A percentile compares a stretch with the other conserved stretches of the same genome.
phyloP scores from a whole-genome alignment of 2,113 vertebrate species.

The Oostethus manadensis region DNA sequence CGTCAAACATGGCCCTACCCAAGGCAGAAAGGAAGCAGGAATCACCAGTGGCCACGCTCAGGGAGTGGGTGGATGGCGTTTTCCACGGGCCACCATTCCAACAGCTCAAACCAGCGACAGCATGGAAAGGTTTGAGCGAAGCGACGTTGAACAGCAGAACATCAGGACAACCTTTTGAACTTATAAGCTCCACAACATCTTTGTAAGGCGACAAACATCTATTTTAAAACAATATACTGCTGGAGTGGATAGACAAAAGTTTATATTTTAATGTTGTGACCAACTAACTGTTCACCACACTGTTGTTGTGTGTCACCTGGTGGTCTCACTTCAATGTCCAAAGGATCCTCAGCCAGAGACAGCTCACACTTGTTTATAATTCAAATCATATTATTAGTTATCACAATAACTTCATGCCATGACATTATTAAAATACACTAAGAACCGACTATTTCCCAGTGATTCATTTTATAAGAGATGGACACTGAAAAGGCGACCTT shows the following conservation, averaged over 20 bases:
- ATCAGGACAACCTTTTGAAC: conserved; percentile 76
- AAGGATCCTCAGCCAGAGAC: neutral
- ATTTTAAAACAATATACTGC: conserved; percentile 16
- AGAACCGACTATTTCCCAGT: neutral
- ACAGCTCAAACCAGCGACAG: conserved; percentile 75
- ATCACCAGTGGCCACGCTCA: conserved; percentile 88
- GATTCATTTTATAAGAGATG: neutral
- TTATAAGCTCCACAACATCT: conserved; percentile 65
- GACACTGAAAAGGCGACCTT: neutral
- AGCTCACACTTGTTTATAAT: neutral
- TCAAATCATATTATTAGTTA: neutral
- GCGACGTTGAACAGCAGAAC: conserved; percentile 74
- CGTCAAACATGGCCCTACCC: conserved; percentile 58
- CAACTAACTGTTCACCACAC: conserved; percentile 17
- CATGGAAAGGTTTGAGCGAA: conserved; percentile 82
- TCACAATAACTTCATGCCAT: neutral
- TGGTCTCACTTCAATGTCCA: neutral
- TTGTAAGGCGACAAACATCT: conserved; percentile 38
- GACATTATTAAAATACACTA: conserved; percentile 6
- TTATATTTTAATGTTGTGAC: conserved; percentile 35
- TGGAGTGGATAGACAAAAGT: conserved; percentile 23
- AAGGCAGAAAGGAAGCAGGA: conserved; percentile 80
- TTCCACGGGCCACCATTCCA: conserved; percentile 89
- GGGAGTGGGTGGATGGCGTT: conserved; percentile 98
- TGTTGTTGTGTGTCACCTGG: conserved; percentile 3